A percentile compares a stretch with the other conserved stretches of the same genome.
These are phyloP conservation scores for Pseudomyrmex flavicornis DNA, from an alignment of 1,140 invertebrate genomes.

Conservation along the genomic window DNA sequence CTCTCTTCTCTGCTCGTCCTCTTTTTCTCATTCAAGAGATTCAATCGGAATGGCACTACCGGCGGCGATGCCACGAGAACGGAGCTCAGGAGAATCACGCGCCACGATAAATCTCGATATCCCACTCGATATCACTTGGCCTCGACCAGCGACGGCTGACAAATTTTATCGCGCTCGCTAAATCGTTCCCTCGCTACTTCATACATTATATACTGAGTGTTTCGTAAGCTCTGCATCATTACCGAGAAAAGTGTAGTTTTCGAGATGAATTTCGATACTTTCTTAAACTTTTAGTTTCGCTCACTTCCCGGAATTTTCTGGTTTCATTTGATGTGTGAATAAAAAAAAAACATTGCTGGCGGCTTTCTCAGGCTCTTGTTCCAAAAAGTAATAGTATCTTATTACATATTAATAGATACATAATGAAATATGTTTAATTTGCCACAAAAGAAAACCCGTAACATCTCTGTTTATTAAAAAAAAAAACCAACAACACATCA, in stretches of 20 bases:
- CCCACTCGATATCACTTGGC: constrained; percentile 61
- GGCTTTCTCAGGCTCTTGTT: no score
- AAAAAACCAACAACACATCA: no score
- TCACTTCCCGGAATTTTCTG: background rate
- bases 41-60: constrained; percentile 51
- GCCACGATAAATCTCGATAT: constrained; percentile 64
- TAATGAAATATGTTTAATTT: no score
- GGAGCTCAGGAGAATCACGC: constrained; percentile 52
- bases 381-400: no score
- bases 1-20: background rate
- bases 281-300: background rate
- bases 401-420: no score
- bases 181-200: constrained; percentile 50
- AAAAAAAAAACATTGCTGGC: no score
- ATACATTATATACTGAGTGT: constrained; percentile 25
- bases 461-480: no score
- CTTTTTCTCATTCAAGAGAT: constrained; percentile 37
- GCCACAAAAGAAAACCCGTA: no score
- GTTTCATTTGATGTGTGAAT: no score
- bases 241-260: background rate
- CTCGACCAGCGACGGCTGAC: constrained; percentile 52
- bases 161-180: constrained; percentile 60
- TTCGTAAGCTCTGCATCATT: constrained; percentile 13
- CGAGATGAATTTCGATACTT: background rate
- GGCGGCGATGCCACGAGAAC: constrained; percentile 43